Evolutionary conservation across 2,888 invertebrate species (phyloP), one percentile per base, ranked within the genome.

Genomic region (Cantharis lateralis): DNA sequence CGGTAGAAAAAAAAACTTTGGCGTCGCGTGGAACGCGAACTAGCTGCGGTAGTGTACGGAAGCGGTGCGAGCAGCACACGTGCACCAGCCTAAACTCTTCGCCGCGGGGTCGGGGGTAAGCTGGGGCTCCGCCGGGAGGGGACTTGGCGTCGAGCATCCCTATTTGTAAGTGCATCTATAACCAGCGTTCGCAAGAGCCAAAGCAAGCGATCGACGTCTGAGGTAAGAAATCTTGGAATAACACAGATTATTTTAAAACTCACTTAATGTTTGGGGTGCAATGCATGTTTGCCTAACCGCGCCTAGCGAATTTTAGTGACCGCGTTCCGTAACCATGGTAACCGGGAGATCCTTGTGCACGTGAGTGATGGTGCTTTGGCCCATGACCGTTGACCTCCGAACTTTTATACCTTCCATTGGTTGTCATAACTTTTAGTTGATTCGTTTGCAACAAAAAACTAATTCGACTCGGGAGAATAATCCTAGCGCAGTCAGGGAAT

Each of bases 131-230:
- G 72, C 72, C 81, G 79, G 81, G 82, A 79, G 83, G 84, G 83
- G 82, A 84, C 82, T 80, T 82, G 83, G 81, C 82, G 82, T 80
- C 81, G 82, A 82, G 79, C 83, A 83, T 83, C 83, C 83, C 82
- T 82, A 79, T 80, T 76, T 78, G 80, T 81, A 82, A 83, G 81
- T 83, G 81, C 82, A 81, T 80, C 82, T 82, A 82, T 80, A 82
- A 80, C 81, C 81, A 80, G 78, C 81, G 80, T 81, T 79, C 76
- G 80, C 80, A 79, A 80, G 79, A 81, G 79, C 81, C 79, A 79
- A 78, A 81, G 79, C 77, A 80, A 80, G 80, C 79, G 79, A 79
- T 77, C 79, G 76, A 81, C 80, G 81, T 80, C 80, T 76, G 81
- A 82, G 82, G 82, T 83, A 83, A 83, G 82, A 81, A 80, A 80